Evolutionary conservation across 2,888 invertebrate genomes (phyloP), one percentile per base, ranked within the genome.

Genomic region (Drosophila histrio): DNA sequence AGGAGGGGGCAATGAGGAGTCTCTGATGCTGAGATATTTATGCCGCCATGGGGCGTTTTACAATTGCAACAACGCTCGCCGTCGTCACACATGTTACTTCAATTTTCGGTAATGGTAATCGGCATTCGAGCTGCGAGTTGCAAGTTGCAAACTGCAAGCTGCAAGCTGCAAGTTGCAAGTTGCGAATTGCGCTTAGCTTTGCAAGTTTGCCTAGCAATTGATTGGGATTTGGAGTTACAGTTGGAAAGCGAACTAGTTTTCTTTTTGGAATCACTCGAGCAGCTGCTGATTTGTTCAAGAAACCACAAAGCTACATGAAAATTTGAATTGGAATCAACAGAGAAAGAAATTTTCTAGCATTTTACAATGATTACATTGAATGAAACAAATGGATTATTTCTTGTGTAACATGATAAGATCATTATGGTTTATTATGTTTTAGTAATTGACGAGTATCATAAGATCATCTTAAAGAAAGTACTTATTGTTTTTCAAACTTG

Each of bases 71-170:
- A 44, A 38, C 32, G 36, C 19, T 22, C 39, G 50, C 38, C 76
- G 60, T 70, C 79, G 67, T 70, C 72, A 81, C 87, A 83, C 87
- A 84, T 84, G 85, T 84, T 85, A 73, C 82, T 84, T 76, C 82
- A 84, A 76, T 76, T 83, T 87, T 76, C 60, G 65, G 80, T 82
- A 82, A 87, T 87, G 76, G 79, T 76, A 79, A 79, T 72, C 86
- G 66, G 58, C 65, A 60, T 26, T 21, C 24, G 7, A 49, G 47
- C 28, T 26, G 44, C 72, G 54, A 36, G 57, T 24, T 43, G 72
- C 44, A 39, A 64, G 24, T 30, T 24, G 58, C 68, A 41, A 21
- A 59, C 11, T 47, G 44, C 71, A 50, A 17, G 39, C 49, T 32
- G 46, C 39, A 15, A 54, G 46, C 34, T 36, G 41, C 53, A 58